Percentiles rank a stretch among this genome's conserved stretches.
Conservation (phyloP, 2,113 vertebrate genomes). For the Sturnus vulgaris region DNA sequence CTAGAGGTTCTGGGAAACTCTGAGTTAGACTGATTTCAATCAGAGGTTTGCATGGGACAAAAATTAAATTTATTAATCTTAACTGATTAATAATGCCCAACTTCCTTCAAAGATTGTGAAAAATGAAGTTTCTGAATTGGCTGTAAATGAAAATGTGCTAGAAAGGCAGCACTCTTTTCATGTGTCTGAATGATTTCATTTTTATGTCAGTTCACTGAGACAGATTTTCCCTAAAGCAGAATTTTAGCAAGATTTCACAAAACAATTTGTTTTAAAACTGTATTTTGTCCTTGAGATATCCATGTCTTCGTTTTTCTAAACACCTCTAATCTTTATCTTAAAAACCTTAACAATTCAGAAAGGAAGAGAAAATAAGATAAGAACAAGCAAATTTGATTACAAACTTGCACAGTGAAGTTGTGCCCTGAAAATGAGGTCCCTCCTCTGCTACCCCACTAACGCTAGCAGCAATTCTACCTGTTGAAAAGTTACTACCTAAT, state of each 20-base stretch:
- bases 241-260: neutral
- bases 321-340: neutral
- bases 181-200: neutral
- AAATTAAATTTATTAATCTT: neutral
- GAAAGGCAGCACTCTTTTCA: neutral
- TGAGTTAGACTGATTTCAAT: neutral
- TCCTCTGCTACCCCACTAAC: fast-evolving
- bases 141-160: neutral
- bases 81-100: neutral
- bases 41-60: neutral
- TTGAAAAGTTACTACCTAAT: neutral
- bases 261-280: neutral
- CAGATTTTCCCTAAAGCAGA: neutral
- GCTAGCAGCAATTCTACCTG: neutral
- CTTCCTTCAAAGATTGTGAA: neutral
- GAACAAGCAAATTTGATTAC: neutral
- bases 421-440: neutral
- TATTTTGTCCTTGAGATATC: neutral
- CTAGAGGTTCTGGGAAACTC: neutral
- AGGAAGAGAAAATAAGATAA: neutral
- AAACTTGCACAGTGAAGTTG: neutral
- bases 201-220: neutral
- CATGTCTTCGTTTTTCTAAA: neutral
- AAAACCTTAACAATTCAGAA: neutral
- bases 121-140: neutral